Evolutionary conservation across 2,113 vertebrate genomes (phyloP).

Genomic region (Bujurquina vittata): DNA sequence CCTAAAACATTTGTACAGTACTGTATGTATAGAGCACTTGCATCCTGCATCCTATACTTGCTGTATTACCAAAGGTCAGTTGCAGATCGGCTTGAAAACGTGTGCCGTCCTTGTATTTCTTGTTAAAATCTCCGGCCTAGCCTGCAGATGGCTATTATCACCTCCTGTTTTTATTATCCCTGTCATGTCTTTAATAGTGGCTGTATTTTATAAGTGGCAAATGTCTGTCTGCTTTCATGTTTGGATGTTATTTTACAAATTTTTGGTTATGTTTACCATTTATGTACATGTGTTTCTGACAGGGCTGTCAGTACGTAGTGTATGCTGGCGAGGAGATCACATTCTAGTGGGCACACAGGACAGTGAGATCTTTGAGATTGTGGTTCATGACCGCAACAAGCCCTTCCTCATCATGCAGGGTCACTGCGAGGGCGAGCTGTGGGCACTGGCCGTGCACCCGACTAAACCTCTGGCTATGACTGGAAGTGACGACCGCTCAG

Average conservation of each 20-base stretch:
- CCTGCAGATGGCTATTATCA: conserved; percentile 46
- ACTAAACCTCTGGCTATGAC: conserved; percentile 98
- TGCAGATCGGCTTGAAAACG: conserved; percentile 43
- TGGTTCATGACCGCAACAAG: conserved; percentile 97
- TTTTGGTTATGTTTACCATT: neutral
- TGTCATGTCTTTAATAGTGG: conserved; percentile 13
- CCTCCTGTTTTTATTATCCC: conserved; percentile 47
- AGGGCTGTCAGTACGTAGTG: conserved; percentile 97
- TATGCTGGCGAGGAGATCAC: conserved; percentile 98
- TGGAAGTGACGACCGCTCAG: conserved; percentile 96
- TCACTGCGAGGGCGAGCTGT: conserved; percentile 98
- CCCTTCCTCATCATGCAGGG: conserved; percentile 99
- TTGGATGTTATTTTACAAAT: neutral
- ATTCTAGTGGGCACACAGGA: conserved; percentile 98
- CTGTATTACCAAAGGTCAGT: conserved; percentile 40
- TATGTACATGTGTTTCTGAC: conserved; percentile 19
- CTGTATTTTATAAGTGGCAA: conserved; percentile 3
- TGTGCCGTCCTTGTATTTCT: conserved; percentile 42
- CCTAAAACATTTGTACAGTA: conserved; percentile 23
- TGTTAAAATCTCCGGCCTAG: conserved; percentile 38
- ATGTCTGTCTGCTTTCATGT: conserved; percentile 27
- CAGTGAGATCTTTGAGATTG: conserved; percentile 98
- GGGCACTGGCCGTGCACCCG: conserved; percentile 97
- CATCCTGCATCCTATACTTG: conserved; percentile 58
- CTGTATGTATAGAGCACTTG: conserved; percentile 51